Percentiles rank a stretch among this genome's conserved stretches.
Evolutionary conservation across 2,888 invertebrate species (phyloP).

Genomic region (Drosophila aldrichi): DNA sequence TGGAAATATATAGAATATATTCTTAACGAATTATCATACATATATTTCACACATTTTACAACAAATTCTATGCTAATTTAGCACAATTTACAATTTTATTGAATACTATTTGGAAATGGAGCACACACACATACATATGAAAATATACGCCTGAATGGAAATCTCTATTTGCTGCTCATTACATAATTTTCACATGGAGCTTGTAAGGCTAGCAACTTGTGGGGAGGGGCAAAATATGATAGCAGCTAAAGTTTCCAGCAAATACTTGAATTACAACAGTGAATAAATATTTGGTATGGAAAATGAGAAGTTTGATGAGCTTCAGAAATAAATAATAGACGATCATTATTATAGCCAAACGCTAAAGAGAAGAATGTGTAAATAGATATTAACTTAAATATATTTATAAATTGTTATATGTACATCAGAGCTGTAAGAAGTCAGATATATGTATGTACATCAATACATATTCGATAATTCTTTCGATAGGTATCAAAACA

Average conservation of each 20-base stretch:
- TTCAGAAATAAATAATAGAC: neutral
- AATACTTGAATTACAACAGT: conserved; percentile 2
- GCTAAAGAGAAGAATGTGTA: neutral
- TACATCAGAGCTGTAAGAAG: too few relatives aligned
- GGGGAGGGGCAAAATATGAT: neutral
- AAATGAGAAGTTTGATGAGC: neutral
- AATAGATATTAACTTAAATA: neutral
- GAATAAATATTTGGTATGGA: neutral
- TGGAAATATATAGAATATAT: conserved; percentile 11
- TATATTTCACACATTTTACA: conserved; percentile 42
- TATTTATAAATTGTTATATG: too few relatives aligned
- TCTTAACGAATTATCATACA: conserved; percentile 10
- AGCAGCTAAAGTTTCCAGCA: neutral
- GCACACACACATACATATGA: neutral
- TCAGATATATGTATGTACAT: too few relatives aligned
- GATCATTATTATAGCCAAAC: neutral
- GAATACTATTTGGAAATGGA: neutral
- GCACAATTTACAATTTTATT: neutral
- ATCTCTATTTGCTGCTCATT: neutral
- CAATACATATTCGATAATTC: neutral
- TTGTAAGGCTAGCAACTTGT: neutral
- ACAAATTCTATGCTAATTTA: conserved; percentile 4
- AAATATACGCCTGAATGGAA: neutral
- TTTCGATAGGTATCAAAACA: neutral
- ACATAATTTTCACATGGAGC: neutral